These are phyloP conservation scores for Urocolius indicus DNA, from an alignment of 2,113 vertebrate genomes.

Conservation along the genomic window DNA sequence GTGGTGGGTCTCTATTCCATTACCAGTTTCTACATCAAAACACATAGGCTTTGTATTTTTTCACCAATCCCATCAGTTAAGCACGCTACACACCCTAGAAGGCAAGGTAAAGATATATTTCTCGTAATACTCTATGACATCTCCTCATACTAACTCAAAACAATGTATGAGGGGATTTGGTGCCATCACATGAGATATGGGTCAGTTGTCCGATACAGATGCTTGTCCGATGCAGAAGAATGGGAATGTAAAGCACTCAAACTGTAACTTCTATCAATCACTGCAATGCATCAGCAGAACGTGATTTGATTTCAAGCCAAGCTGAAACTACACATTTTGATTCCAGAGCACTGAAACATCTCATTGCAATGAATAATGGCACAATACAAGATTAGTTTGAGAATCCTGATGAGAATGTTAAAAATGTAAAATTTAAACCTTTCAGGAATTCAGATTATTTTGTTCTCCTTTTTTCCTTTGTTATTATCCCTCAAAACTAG, in stretches of 20 bases:
- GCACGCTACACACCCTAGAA: rapidly evolving
- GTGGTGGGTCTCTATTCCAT: not conserved
- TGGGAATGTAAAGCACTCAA: not conserved
- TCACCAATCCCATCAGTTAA: not conserved
- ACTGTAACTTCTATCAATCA: slow-evolving; percentile 29
- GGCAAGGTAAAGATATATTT: not conserved
- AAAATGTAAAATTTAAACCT: not conserved
- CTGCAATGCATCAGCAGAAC: not conserved
- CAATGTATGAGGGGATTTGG: not conserved
- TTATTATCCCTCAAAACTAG: not conserved
- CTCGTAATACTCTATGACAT: not conserved
- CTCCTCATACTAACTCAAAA: not conserved
- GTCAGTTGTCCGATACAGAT: not conserved
- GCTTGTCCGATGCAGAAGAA: not conserved
- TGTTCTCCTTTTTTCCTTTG: not conserved
- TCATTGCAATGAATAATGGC: slow-evolving; percentile 28
- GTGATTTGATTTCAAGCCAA: slow-evolving; percentile 41
- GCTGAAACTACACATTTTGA: slow-evolving; percentile 40
- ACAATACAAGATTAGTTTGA: not conserved
- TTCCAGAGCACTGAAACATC: slow-evolving; percentile 35
- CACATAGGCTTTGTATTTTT: not conserved
- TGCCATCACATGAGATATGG: not conserved
- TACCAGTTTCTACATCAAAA: not conserved
- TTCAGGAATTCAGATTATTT: not conserved
- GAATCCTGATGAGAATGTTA: slow-evolving; percentile 23